These are phyloP conservation scores for Epinotia bilunana DNA, from an alignment of 2,888 invertebrate genomes.

Conservation along the genomic window DNA sequence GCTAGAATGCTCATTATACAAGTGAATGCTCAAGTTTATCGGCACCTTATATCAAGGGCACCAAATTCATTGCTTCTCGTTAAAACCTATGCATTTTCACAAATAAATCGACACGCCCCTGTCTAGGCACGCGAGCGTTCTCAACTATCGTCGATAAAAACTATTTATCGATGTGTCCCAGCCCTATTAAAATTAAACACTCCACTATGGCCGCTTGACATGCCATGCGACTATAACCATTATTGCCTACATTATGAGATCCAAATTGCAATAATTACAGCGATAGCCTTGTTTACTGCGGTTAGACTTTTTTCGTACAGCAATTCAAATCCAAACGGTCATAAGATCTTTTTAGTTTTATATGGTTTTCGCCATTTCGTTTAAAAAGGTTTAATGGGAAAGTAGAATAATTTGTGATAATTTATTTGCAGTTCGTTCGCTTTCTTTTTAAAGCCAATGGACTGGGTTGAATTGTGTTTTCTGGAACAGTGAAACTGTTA, in stretches of 20 bases:
- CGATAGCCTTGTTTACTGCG: slow-evolving; percentile 48
- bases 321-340: not conserved
- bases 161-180: slow-evolving; percentile 34
- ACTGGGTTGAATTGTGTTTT: slow-evolving; percentile 18
- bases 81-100: slow-evolving; percentile 9
- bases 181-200: slow-evolving; percentile 47
- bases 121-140: slow-evolving; percentile 18
- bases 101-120: slow-evolving; percentile 16
- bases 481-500: slow-evolving; percentile 12
- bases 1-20: too few relatives aligned
- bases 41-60: not conserved
- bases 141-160: slow-evolving; percentile 17
- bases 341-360: not conserved
- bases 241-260: slow-evolving; percentile 49
- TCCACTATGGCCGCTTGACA: slow-evolving; percentile 47
- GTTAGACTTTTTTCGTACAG: slow-evolving; percentile 36
- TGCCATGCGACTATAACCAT: slow-evolving; percentile 50
- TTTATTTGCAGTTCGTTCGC: slow-evolving; percentile 41
- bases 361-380: not conserved
- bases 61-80: not conserved
- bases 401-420: slow-evolving; percentile 43
- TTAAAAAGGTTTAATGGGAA: slow-evolving; percentile 1
- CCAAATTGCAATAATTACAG: slow-evolving; percentile 51
- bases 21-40: not conserved
- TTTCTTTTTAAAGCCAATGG: slow-evolving; percentile 33